Percentiles rank a stretch among this genome's conserved stretches.
Conservation (phyloP, 2,113 vertebrate species). For the Pycnonotus jocosus region DNA sequence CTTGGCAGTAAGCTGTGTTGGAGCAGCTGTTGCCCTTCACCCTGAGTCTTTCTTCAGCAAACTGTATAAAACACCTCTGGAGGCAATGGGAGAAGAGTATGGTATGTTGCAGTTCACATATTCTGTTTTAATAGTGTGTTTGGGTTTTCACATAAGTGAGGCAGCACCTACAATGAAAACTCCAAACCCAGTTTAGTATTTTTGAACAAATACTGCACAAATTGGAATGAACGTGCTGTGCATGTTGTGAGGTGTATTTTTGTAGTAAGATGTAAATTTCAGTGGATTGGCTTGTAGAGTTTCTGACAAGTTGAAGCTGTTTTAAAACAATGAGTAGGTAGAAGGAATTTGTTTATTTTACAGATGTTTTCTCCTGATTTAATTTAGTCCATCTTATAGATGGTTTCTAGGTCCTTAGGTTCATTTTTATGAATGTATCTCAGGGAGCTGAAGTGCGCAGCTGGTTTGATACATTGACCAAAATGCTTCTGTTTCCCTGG, state of each 20-base stretch:
- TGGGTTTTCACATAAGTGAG: not conserved
- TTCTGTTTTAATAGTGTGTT: not conserved
- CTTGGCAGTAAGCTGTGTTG: slow-evolving; percentile 90
- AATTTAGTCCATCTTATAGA: not conserved
- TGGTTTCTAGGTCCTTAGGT: not conserved
- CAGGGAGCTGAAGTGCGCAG: not conserved
- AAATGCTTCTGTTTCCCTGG: not conserved
- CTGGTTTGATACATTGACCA: not conserved
- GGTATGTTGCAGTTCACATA: slow-evolving; percentile 66
- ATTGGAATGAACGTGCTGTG: not conserved
- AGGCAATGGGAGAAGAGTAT: slow-evolving; percentile 67
- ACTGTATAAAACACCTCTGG: slow-evolving; percentile 84
- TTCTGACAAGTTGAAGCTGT: not conserved
- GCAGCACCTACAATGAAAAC: not conserved
- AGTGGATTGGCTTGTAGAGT: not conserved
- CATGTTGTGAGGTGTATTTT: fast-evolving
- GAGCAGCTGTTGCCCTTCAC: slow-evolving; percentile 85
- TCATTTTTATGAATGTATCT: not conserved
- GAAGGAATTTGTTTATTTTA: not conserved
- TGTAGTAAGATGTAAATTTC: not conserved
- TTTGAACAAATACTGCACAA: not conserved
- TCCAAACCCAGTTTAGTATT: not conserved
- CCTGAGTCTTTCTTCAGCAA: slow-evolving; percentile 93
- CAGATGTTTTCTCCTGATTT: not conserved
- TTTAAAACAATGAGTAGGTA: not conserved